A percentile compares a stretch with the other conserved stretches of the same genome.
phyloP scores from a whole-genome alignment of 2,113 vertebrate genomes.

The Monopterus albus region DNA sequence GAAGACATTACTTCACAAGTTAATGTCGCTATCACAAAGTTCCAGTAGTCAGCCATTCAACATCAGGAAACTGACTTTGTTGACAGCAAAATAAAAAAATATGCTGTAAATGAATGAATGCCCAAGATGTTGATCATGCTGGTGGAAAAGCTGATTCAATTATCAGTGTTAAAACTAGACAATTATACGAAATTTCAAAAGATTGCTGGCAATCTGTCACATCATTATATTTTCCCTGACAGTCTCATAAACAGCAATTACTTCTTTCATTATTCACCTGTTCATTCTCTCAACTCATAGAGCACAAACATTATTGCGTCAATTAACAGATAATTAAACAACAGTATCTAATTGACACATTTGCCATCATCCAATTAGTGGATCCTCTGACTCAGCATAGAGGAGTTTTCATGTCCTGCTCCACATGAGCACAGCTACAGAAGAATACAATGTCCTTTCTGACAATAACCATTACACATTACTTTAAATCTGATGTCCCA shows the following conservation, averaged over 20 bases:
- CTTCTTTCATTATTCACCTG: constrained; percentile 81
- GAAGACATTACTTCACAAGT: constrained; percentile 24
- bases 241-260: constrained; percentile 82
- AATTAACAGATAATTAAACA: constrained; percentile 83
- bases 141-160: constrained; percentile 54
- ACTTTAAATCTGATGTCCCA: constrained; percentile 51
- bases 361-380: constrained; percentile 76
- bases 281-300: constrained; percentile 70
- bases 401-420: constrained; percentile 21
- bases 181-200: constrained; percentile 62
- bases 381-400: constrained; percentile 64
- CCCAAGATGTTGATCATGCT: constrained; percentile 33
- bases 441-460: constrained; percentile 46
- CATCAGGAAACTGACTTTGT: constrained; percentile 25
- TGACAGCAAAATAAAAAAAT: constrained; percentile 37
- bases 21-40: constrained; percentile 15
- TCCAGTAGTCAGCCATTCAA: constrained; percentile 19
- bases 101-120: constrained; percentile 29
- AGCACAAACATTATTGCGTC: constrained; percentile 79
- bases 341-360: constrained; percentile 80
- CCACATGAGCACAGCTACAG: constrained; percentile 6
- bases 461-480: constrained; percentile 32
- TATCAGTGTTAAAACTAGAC: constrained; percentile 56
- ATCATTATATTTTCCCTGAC: constrained; percentile 76
- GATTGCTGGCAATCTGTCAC: constrained; percentile 73